Base-by-base conservation (phyloP, 2,888 invertebrate genomes). In the Drosophila meridiana region DNA sequence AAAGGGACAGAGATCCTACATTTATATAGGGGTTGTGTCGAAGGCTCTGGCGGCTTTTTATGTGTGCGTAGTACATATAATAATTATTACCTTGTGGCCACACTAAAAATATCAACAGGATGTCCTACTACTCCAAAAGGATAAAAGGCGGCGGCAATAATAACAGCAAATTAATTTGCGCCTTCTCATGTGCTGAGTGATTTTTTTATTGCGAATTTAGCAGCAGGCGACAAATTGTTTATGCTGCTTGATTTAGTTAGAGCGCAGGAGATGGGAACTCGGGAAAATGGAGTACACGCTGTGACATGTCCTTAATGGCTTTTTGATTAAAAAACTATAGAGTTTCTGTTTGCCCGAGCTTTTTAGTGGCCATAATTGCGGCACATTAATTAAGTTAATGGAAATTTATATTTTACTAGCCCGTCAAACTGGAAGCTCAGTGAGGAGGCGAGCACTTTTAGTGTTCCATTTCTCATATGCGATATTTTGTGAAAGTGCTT, bases 251-350 rank as follows among this genome's bases (percentile, higher is more conserved):
- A 90, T 85, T 85, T 90, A 80, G 69, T 66, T 52, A 28, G 57
- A 38, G 36, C 55, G 42, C 30, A 60, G 48, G 57, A 8, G 34
- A 30, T n/a, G 30, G 42, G n/a, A 42, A 6, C 9, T 11, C n/a
- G 28, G 11, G 56, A 9, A 30, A 38, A 38, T 64, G 13, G 67
- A 73, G 75, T 52, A 69, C 90, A 85, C 64, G 89, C 87, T 88
- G 90, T 70, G 89, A 69, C 65, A 70, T 69, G 69, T 71, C 71
- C 70, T 66, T 78, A 87, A 84, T 87, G 79, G 72, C 87, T 76
- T 84, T 79, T 89, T 90, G 88, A 89, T 87, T 87, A 89, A 87
- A 87, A 87, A 87, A 87, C 89, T 87, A 86, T 87, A 74, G 87
- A 83, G 82, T 89, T 89, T 81, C 77, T 65, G 74, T 73, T 82